A percentile compares a stretch with the other conserved stretches of the same genome.
Conservation (phyloP, 2,888 invertebrate genomes). For the Oscheius sp. region DNA sequence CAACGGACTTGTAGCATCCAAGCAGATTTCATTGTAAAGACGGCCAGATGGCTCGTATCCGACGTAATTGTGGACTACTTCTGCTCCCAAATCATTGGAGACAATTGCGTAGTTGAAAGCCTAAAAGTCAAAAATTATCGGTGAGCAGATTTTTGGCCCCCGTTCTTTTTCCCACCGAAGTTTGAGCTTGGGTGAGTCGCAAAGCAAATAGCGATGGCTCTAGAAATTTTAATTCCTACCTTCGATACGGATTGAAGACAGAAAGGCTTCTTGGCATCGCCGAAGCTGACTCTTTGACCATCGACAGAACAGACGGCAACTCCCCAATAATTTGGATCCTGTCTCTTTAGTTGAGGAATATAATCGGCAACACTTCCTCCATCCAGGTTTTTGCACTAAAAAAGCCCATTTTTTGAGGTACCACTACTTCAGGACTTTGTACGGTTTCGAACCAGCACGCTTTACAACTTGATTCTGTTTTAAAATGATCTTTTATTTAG, state of each 20-base stretch:
- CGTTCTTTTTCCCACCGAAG: too few relatives aligned
- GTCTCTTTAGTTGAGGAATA: constrained; percentile 92
- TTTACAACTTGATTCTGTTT: too few relatives aligned
- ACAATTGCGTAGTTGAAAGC: constrained; percentile 95
- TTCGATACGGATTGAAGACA: constrained; percentile 89
- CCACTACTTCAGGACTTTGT: too few relatives aligned
- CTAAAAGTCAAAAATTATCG: constrained; percentile 79
- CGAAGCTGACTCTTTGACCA: constrained; percentile 81
- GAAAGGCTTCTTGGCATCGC: constrained; percentile 90
- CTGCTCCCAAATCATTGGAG: constrained; percentile 80
- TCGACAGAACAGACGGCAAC: constrained; percentile 95
- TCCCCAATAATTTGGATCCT: constrained; percentile 80
- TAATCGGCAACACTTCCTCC: constrained; percentile 77
- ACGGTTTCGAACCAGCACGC: too few relatives aligned
- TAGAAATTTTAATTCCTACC: constrained; percentile 20
- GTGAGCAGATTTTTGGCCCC: too few relatives aligned
- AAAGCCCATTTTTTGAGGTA: too few relatives aligned
- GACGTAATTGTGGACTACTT: constrained; percentile 90
- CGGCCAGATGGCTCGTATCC: constrained; percentile 97
- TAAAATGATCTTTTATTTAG: too few relatives aligned
- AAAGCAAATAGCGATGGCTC: background rate
- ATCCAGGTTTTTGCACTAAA: constrained; percentile 40
- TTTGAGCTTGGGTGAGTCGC: too few relatives aligned
- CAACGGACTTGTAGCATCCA: constrained; percentile 87
- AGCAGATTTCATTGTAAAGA: constrained; percentile 93